These are phyloP conservation scores for Agriotes lineatus DNA, from an alignment of 2,888 invertebrate species.

Conservation along the genomic window DNA sequence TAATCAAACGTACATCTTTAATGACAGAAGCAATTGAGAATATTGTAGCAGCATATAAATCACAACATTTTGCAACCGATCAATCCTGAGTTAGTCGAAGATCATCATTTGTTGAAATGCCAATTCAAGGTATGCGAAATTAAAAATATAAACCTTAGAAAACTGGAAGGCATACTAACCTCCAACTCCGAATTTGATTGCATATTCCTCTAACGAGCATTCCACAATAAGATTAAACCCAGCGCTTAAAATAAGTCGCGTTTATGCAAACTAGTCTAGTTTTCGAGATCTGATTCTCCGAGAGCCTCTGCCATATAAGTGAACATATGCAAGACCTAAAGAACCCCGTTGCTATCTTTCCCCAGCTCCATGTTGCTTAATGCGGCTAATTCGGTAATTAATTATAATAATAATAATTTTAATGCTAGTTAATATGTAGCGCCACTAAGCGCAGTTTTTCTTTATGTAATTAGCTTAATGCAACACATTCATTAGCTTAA, in stretches of 20 bases:
- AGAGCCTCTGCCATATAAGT: neutral
- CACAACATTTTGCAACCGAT: no score
- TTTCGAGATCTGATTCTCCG: neutral
- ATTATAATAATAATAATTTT: slow-evolving; percentile 8
- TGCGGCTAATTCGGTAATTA: neutral
- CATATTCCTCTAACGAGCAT: neutral
- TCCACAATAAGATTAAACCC: slow-evolving; percentile 1
- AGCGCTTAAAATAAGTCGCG: slow-evolving; percentile 5
- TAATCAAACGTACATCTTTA: no score
- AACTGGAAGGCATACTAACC: neutral
- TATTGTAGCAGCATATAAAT: no score
- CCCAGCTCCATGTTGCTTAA: neutral
- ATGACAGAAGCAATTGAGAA: no score
- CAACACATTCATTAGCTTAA: slow-evolving; percentile 15
- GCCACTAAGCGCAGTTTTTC: neutral
- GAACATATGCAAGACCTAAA: no score
- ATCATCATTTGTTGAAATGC: no score
- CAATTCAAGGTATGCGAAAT: no score
- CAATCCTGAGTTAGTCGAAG: no score
- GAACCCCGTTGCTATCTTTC: no score
- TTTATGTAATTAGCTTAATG: neutral
- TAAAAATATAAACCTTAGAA: no score
- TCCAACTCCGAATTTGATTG: slow-evolving; percentile 1
- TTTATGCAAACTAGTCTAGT: slow-evolving; percentile 1
- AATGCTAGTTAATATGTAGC: slow-evolving; percentile 5